These are phyloP conservation scores for Drosophila pseudoananassae DNA, from an alignment of 1,140 invertebrate genomes.

Conservation along the genomic window DNA sequence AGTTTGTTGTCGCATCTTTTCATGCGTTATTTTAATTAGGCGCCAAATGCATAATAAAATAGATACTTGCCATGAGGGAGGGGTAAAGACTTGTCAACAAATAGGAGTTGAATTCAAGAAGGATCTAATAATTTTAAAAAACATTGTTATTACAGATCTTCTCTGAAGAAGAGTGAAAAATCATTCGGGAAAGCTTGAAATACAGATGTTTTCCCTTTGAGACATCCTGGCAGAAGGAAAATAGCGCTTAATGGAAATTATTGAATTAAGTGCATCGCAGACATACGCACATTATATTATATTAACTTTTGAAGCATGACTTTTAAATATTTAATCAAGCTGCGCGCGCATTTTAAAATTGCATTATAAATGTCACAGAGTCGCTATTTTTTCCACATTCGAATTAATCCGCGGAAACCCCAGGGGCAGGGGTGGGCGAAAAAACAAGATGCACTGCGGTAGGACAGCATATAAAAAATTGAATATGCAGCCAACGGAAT, in stretches of 20 bases:
- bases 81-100: background rate
- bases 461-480: slow-evolving; percentile 60
- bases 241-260: slow-evolving; percentile 37
- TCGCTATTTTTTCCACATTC: slow-evolving; percentile 17
- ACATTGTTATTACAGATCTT: background rate
- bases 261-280: slow-evolving; percentile 56
- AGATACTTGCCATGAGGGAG: slow-evolving; percentile 19
- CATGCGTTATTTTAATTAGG: slow-evolving; percentile 68
- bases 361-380: slow-evolving; percentile 72
- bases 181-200: no score
- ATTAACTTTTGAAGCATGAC: slow-evolving; percentile 58
- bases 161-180: no score
- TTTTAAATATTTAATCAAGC: slow-evolving; percentile 78
- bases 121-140: background rate
- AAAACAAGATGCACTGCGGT: slow-evolving; percentile 24
- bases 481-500: slow-evolving; percentile 57
- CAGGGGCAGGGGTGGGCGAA: background rate
- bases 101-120: background rate
- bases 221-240: slow-evolving; percentile 19
- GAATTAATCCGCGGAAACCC: slow-evolving; percentile 59
- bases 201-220: background rate
- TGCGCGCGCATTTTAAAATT: slow-evolving; percentile 82
- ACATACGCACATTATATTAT: slow-evolving; percentile 43
- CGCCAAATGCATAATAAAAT: slow-evolving; percentile 73
- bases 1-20: slow-evolving; percentile 29